phyloP scores from a whole-genome alignment of 2,113 vertebrate species.

The Engraulis encrasicolus region DNA sequence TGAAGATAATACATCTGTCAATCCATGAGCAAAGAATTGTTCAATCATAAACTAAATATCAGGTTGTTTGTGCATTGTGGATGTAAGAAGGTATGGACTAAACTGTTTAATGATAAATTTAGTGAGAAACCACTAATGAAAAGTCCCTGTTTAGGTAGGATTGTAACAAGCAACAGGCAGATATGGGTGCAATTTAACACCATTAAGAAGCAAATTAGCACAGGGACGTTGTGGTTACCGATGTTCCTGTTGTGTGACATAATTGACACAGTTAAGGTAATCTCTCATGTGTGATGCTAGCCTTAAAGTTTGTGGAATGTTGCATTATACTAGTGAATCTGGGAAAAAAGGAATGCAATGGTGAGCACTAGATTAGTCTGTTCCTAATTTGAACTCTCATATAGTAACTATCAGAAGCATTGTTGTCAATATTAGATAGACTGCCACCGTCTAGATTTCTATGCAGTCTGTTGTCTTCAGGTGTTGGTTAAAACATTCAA shows the following conservation, averaged over 20 bases:
- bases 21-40: not conserved
- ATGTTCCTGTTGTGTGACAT: not conserved
- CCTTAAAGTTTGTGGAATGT: not conserved
- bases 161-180: conserved; percentile 45
- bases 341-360: not conserved
- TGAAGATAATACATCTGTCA: not conserved
- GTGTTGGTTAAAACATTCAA: not conserved
- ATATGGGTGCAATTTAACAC: conserved; percentile 34
- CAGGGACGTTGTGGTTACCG: conserved; percentile 33
- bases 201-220: conserved; percentile 51
- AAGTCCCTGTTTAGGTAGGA: conserved; percentile 35
- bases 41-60: not conserved
- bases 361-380: not conserved
- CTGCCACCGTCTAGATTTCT: not conserved
- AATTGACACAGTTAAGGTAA: not conserved
- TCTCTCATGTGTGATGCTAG: not conserved
- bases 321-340: not conserved
- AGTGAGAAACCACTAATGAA: conserved; percentile 42
- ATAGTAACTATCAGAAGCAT: too few relatives aligned
- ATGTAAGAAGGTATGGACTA: conserved; percentile 30
- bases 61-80: not conserved
- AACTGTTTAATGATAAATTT: conserved; percentile 25
- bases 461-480: not conserved
- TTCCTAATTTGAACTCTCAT: too few relatives aligned
- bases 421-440: too few relatives aligned